Base-by-base conservation (phyloP, 2,797 vertebrate genomes). In the Heliangelus exortis region DNA sequence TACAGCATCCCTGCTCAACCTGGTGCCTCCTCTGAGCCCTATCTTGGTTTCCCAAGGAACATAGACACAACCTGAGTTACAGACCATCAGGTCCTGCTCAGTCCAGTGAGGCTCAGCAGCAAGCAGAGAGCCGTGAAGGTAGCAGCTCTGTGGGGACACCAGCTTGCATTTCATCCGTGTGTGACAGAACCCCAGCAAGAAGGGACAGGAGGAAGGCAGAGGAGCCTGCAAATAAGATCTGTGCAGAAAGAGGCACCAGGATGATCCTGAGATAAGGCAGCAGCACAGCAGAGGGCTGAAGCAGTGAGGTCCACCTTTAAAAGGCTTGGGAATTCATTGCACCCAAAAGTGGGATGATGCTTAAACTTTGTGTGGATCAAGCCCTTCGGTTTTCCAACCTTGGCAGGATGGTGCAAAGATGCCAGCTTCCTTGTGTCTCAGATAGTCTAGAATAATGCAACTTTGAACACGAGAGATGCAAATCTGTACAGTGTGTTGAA, bases 21-120 rank as follows among this genome's bases (percentile, higher is more conserved):
- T 7, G 1, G 10, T 67, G 53, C 48, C 33, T 85, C 55, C 67
- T 62, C 43, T 0, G 1, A 55, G 28, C 4, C 0, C 0, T 33
- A 23, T 62, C 57, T 31, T 3, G 2, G 5, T 85, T 85, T 91
- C 65, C 45, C 34, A 21, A 39, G 43, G 39, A 29, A 36, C 0
- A 0, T 6, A 7, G 51, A 8, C 1, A 0, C 31, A 72, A 41
- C 36, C 25, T 13, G n/a, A 51, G 31, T 55, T 39, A 17, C 10
- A 13, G 54, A 47, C 29, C 69, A 36, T 31, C 69, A 20, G 36
- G 53, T 87, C 47, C 59, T 62, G 51, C 72, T 54, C 36, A 17
- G 33, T 47, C 26, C 13, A 12, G 2, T 0, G 0, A 68, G 59
- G 15, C 75, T 33, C 3, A 4, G 15, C 51, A 51, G 25, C 1